A percentile compares a stretch with the other conserved stretches of the same genome.
Evolutionary conservation across 2,888 invertebrate genomes (phyloP).

Genomic region (Coecobrya sp.): DNA sequence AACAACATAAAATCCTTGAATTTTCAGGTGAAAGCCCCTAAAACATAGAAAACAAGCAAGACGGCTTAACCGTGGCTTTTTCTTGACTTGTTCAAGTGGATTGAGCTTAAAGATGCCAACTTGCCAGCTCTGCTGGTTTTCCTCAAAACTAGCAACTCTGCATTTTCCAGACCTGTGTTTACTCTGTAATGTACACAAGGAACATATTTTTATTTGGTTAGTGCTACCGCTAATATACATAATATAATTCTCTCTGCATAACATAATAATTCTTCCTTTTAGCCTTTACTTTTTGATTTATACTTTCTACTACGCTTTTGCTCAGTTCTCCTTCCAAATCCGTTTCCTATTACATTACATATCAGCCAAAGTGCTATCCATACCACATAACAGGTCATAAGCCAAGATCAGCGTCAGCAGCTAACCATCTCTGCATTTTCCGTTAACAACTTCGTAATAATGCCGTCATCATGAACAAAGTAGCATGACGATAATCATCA

Average conservation of each 20-base stretch:
- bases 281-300: neutral
- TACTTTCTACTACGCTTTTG: neutral
- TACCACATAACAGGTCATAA: slow-evolving; percentile 1
- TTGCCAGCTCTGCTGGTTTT: neutral
- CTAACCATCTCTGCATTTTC: neutral
- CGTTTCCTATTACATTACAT: neutral
- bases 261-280: neutral
- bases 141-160: neutral
- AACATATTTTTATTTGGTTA: neutral
- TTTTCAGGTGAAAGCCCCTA: slow-evolving; percentile 3
- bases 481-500: neutral
- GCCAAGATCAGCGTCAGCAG: slow-evolving; percentile 41
- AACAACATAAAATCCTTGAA: slow-evolving; percentile 47
- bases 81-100: slow-evolving; percentile 58
- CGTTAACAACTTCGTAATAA: slow-evolving; percentile 2
- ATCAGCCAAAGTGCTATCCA: neutral
- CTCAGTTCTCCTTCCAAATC: neutral
- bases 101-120: slow-evolving; percentile 62
- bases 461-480: slow-evolving; percentile 18
- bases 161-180: neutral
- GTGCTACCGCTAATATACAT: neutral
- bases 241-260: neutral
- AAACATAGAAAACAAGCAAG: slow-evolving; percentile 15
- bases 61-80: slow-evolving; percentile 49
- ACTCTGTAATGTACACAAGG: neutral